Conservation (phyloP, 2,888 invertebrate genomes). For the Ditula angustiorana region DNA sequence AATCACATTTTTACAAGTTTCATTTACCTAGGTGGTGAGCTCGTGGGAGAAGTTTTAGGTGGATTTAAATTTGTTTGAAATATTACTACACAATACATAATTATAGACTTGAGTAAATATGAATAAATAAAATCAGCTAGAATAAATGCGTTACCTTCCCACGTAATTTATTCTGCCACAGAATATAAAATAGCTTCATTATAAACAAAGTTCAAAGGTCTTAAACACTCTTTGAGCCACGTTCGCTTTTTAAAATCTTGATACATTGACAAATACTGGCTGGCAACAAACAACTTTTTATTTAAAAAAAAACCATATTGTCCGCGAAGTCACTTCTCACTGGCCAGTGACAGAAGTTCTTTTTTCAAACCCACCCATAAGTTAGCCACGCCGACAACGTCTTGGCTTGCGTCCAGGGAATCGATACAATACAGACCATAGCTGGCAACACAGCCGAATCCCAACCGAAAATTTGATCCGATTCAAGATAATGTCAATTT, state of each 20-base stretch:
- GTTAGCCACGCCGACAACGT: conserved; percentile 34
- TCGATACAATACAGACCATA: conserved; percentile 29
- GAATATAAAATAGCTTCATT: too few relatives aligned
- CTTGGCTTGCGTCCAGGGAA: conserved; percentile 33
- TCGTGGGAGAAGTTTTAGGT: too few relatives aligned
- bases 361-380: conserved; percentile 33
- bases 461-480: conserved; percentile 30
- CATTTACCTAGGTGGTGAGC: too few relatives aligned
- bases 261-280: neutral
- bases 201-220: too few relatives aligned
- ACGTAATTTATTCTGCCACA: too few relatives aligned
- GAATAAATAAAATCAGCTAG: too few relatives aligned
- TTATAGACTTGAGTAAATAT: too few relatives aligned
- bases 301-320: conserved; percentile 7
- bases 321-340: neutral
- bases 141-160: too few relatives aligned
- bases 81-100: too few relatives aligned
- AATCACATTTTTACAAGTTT: too few relatives aligned
- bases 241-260: neutral
- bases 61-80: too few relatives aligned
- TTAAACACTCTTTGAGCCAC: neutral
- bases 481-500: conserved; percentile 36
- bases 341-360: conserved; percentile 27
- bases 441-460: neutral
- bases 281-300: conserved; percentile 10